Evolutionary conservation across 1,140 invertebrate genomes (phyloP), one percentile per base, ranked within the genome.

Genomic region (Brachionus plicatilis): DNA sequence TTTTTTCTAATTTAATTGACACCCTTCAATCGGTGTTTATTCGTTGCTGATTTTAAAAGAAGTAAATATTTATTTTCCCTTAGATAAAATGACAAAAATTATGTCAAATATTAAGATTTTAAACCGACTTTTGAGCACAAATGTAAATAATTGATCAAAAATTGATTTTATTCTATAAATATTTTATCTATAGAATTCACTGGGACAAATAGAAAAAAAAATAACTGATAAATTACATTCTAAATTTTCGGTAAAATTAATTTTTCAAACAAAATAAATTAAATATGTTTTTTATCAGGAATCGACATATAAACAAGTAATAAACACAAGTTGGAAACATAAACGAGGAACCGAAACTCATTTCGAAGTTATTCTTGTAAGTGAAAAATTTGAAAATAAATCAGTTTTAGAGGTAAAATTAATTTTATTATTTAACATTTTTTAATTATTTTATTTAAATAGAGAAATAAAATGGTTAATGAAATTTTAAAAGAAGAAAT

Each of bases 241-340:
- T 17, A 68, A 27, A 3, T 70, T 75, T 75, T n/a, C n/a, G 68
- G 33, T 56, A 78, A 53, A 29, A 41, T 84, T 84, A 17, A 27
- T 53, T 60, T 29, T 33, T 14, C 20, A 29, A 43, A 37, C 3
- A 84, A 82, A 75, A 17, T 27, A 11, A 37, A 60, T 37, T 8
- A 17, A n/a, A 45, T n/a, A n/a, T 17, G 65, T 33, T 68, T 68
- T 68, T 33, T 68, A 33, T 45, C 4, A 76, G 45, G 43, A 76
- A 1, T 50, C 72, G 2, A 27, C n/a, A 56, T 20, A 20, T 68
- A 82, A 65, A 82, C 11, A 82, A 60, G 79, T 82, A 0, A 29
- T 82, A 11, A 82, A 82, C n/a, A 60, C 53, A 17, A 82, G 79
- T 41, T 82, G 53, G 53, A 82, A 82, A 45, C 79, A 82, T 68